phyloP scores from a whole-genome alignment of 1,140 invertebrate genomes.

The Coptotermes formosanus region DNA sequence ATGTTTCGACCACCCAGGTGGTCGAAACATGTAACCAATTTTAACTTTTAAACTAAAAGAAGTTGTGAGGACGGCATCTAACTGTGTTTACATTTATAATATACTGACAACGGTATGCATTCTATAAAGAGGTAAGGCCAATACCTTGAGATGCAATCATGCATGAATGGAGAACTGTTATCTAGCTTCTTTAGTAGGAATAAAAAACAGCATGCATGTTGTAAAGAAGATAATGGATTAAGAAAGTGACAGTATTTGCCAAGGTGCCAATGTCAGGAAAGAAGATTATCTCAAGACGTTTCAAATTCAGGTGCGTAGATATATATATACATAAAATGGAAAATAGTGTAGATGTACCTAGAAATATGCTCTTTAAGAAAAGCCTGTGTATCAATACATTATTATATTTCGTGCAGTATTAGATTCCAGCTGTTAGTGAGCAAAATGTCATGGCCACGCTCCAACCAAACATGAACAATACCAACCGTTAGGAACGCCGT shows the following conservation, averaged over 20 bases:
- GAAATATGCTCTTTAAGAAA: background rate
- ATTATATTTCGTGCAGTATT: background rate
- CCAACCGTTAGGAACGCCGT: background rate
- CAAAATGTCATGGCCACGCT: background rate
- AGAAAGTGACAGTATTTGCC: background rate
- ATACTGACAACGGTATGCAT: no score
- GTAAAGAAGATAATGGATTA: background rate
- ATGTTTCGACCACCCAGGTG: no score
- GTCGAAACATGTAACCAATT: no score
- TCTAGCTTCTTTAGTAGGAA: background rate
- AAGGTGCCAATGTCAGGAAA: no score
- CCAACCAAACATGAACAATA: background rate
- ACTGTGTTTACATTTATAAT: no score
- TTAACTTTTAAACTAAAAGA: no score
- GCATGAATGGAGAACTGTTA: background rate
- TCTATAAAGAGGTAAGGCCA: background rate
- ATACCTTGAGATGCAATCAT: background rate
- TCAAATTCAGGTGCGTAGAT: no score
- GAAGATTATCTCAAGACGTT: no score
- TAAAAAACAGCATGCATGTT: background rate
- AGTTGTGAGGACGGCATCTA: no score
- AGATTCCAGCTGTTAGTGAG: background rate
- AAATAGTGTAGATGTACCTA: background rate
- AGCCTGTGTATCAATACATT: background rate
- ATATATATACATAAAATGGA: background rate